phyloP scores from a whole-genome alignment of 1,140 invertebrate genomes.

The Sarcophaga peregrina region DNA sequence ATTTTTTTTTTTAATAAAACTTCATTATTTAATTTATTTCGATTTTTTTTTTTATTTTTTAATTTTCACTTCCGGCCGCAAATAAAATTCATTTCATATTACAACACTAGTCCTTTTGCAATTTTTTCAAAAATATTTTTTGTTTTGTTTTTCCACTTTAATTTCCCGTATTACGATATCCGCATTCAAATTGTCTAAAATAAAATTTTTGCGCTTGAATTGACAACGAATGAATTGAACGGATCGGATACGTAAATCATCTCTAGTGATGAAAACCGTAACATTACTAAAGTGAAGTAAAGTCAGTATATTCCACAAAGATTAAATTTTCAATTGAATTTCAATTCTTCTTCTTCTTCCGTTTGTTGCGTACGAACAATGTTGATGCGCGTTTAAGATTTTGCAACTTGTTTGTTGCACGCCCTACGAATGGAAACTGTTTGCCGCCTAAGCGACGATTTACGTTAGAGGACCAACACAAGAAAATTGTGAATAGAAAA shows the following conservation, averaged over 20 bases:
- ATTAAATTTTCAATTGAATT: neutral
- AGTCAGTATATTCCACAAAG: neutral
- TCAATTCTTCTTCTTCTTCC: neutral
- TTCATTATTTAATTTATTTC: too few species aligned
- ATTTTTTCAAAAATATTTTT: too few species aligned
- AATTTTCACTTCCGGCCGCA: too few species aligned
- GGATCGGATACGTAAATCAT: conserved; percentile 18
- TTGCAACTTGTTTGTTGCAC: conserved; percentile 13
- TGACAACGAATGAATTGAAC: neutral
- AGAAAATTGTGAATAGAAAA: neutral
- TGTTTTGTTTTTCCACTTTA: too few species aligned
- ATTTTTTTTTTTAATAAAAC: too few species aligned
- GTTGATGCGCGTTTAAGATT: conserved; percentile 10
- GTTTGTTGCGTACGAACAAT: neutral
- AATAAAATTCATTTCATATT: too few species aligned
- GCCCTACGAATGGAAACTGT: conserved; percentile 7
- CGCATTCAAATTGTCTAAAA: too few species aligned
- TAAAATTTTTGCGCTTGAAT: too few species aligned
- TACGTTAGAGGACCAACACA: conserved; percentile 4
- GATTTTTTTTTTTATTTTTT: too few species aligned
- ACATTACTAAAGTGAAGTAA: neutral
- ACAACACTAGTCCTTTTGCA: too few species aligned
- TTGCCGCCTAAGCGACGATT: neutral
- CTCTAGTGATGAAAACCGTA: too few species aligned
- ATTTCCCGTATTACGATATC: too few species aligned